These are phyloP conservation scores for Neomicropteryx cornuta DNA, from an alignment of 1,140 invertebrate genomes.

Conservation along the genomic window DNA sequence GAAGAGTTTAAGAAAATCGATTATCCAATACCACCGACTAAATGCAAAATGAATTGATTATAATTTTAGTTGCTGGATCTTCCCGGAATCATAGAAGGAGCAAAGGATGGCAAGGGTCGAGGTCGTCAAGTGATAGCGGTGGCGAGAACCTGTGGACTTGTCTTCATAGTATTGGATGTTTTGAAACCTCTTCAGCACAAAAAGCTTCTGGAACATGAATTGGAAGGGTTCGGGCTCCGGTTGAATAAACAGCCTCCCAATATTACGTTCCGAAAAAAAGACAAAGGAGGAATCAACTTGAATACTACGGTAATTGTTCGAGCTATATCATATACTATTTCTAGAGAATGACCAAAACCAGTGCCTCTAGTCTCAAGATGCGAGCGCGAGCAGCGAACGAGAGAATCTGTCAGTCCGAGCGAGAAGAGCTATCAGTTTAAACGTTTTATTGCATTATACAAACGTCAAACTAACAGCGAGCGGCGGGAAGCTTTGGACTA, in stretches of 20 bases:
- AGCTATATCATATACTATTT: no score
- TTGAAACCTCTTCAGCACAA: conserved; percentile 96
- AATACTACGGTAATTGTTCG: conserved; percentile 29
- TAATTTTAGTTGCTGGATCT: conserved; percentile 81
- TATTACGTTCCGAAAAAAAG: conserved; percentile 93
- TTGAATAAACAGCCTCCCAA: conserved; percentile 96
- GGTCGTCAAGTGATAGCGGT: conserved; percentile 99
- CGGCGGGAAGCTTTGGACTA: no score
- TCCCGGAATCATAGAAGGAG: conserved; percentile 99
- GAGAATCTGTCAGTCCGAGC: no score
- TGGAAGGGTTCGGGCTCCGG: conserved; percentile 97
- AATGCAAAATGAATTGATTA: not conserved
- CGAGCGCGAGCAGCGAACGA: no score
- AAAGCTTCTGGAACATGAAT: conserved; percentile 90
- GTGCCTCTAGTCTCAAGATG: no score
- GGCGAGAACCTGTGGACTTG: conserved; percentile 93
- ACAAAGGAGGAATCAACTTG: conserved; percentile 72
- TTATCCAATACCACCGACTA: not conserved
- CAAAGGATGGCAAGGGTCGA: conserved; percentile 98
- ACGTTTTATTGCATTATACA: no score
- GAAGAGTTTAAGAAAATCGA: not conserved
- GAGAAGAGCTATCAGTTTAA: no score
- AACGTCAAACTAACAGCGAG: no score
- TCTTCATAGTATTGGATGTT: conserved; percentile 97
- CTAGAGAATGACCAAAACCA: no score